phyloP scores from a whole-genome alignment of 2,888 invertebrate genomes.

The Amphipoea oculea region DNA sequence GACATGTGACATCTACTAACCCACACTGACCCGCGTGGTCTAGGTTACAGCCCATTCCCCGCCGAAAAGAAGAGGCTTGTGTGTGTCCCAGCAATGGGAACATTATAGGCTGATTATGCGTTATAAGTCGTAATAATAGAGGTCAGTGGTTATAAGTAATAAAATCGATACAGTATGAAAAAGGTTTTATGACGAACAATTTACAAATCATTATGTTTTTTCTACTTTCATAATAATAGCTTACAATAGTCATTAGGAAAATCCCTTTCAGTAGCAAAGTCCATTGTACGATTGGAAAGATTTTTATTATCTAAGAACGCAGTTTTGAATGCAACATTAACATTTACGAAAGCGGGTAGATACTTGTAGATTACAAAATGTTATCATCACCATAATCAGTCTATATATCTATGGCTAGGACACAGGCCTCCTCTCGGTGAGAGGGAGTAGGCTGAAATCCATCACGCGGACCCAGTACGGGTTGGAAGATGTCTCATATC shows the following conservation, averaged over 20 bases:
- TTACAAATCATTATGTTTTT: conserved; percentile 21
- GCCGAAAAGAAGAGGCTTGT: background rate
- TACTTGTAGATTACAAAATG: background rate
- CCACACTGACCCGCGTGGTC: background rate
- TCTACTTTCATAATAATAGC: conserved; percentile 2
- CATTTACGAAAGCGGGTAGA: background rate
- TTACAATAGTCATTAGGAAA: conserved; percentile 4
- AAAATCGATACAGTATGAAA: conserved; percentile 7
- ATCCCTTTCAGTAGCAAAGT: conserved; percentile 12
- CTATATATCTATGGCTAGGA: background rate
- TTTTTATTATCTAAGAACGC: conserved; percentile 1
- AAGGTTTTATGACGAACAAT: conserved; percentile 23
- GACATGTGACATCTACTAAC: background rate
- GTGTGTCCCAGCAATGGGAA: too few species aligned
- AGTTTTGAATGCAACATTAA: background rate
- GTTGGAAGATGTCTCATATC: background rate
- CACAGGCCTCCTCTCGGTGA: background rate
- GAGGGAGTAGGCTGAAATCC: background rate
- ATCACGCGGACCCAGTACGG: background rate
- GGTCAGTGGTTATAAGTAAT: too few species aligned
- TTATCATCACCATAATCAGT: background rate
- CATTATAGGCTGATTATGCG: too few species aligned
- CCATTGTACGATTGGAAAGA: conserved; percentile 26
- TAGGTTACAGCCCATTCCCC: background rate
- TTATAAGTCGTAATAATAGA: too few species aligned